These are phyloP conservation scores for Brachionus plicatilis DNA, from an alignment of 1,140 invertebrate species.

Conservation along the genomic window DNA sequence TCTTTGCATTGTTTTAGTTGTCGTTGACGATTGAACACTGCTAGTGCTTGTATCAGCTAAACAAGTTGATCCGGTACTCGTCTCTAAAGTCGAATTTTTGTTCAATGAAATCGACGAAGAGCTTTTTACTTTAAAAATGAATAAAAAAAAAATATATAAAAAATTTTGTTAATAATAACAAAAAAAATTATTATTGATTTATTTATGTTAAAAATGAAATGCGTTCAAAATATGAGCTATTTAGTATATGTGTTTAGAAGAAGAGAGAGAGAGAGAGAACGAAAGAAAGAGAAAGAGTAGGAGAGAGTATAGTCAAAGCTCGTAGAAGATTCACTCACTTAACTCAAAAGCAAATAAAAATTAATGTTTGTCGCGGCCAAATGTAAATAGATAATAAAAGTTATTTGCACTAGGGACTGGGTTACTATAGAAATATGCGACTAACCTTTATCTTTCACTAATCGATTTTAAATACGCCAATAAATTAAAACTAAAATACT, in stretches of 20 bases:
- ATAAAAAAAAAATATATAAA: background rate
- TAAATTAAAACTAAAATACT: background rate
- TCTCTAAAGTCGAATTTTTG: background rate
- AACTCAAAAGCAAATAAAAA: background rate
- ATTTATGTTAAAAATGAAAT: conserved; percentile 7
- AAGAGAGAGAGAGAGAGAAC: background rate
- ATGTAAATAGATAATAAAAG: background rate
- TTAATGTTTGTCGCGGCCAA: background rate
- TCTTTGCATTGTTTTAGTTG: background rate
- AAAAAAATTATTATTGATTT: conserved; percentile 11
- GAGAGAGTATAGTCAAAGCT: background rate
- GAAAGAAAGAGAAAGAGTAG: background rate
- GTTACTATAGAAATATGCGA: background rate
- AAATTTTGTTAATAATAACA: background rate
- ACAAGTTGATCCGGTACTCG: background rate
- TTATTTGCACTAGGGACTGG: background rate
- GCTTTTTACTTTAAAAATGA: conserved; percentile 6
- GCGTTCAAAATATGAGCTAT: background rate
- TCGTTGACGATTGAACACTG: background rate
- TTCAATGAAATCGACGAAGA: conserved; percentile 14
- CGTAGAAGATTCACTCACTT: background rate
- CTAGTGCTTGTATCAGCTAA: background rate
- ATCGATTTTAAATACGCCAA: background rate
- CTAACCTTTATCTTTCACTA: background rate
- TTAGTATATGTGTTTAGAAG: background rate